These are phyloP conservation scores for Neotoxoptera formosana DNA, from an alignment of 1,140 invertebrate species.

Conservation along the genomic window DNA sequence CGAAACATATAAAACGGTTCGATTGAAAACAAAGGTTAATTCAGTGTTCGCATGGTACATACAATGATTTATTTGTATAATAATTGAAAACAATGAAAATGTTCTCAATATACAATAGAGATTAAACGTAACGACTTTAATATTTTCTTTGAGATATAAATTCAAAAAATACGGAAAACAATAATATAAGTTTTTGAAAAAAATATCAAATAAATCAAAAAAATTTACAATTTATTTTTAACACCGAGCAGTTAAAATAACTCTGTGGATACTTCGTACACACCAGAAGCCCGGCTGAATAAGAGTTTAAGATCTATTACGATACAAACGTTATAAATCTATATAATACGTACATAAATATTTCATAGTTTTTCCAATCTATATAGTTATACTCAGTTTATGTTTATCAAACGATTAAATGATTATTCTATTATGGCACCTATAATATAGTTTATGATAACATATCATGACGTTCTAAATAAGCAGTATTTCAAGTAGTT, in stretches of 20 bases:
- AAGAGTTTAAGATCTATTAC: too few species aligned
- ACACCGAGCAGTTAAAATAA: neutral
- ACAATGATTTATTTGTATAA: neutral
- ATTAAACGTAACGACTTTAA: neutral
- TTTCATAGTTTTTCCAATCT: neutral
- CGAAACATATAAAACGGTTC: neutral
- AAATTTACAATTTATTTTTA: neutral
- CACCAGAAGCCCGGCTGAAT: neutral
- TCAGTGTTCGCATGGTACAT: neutral
- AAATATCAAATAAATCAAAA: neutral
- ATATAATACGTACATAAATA: neutral
- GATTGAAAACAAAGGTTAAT: neutral
- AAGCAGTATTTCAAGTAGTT: neutral
- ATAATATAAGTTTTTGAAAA: neutral
- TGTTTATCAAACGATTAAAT: neutral
- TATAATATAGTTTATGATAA: neutral
- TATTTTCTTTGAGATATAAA: neutral
- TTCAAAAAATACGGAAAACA: neutral
- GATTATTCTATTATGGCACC: neutral
- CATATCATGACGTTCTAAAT: neutral
- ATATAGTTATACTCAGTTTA: neutral
- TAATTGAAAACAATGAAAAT: neutral
- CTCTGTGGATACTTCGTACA: neutral
- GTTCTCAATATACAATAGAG: neutral
- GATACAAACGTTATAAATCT: too few species aligned